phyloP scores from a whole-genome alignment of 2,888 invertebrate species.

The Chironomus tentans region DNA sequence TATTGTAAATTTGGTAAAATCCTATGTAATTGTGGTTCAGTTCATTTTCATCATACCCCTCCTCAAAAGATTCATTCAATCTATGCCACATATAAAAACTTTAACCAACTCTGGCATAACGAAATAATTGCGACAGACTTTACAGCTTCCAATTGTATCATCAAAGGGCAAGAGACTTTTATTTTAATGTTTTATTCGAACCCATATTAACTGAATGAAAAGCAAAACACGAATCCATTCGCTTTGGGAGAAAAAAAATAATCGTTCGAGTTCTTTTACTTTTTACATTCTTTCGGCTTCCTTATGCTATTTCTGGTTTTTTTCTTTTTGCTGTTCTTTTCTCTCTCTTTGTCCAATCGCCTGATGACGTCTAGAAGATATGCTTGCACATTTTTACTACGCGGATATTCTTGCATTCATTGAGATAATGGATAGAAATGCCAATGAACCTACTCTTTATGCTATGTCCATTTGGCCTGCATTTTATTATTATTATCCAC shows the following conservation, averaged over 20 bases:
- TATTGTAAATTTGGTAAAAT: no score
- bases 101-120: no score
- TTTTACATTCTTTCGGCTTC: background rate
- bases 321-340: background rate
- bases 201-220: background rate
- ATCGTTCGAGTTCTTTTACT: slow-evolving; percentile 8
- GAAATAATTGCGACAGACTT: no score
- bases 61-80: no score
- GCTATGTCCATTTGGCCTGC: background rate
- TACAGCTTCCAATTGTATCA: background rate
- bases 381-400: background rate
- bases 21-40: no score
- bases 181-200: background rate
- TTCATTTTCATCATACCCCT: no score
- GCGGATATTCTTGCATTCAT: background rate
- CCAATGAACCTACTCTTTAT: background rate
- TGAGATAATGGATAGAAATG: background rate
- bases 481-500: background rate
- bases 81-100: no score
- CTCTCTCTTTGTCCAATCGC: background rate
- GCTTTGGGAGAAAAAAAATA: background rate
- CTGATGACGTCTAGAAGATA: no score
- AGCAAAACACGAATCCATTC: background rate
- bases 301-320: slow-evolving; percentile 2
- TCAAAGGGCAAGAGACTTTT: background rate